Base-by-base conservation (phyloP, 1,140 invertebrate genomes). In the Zaprionus davidi region DNA sequence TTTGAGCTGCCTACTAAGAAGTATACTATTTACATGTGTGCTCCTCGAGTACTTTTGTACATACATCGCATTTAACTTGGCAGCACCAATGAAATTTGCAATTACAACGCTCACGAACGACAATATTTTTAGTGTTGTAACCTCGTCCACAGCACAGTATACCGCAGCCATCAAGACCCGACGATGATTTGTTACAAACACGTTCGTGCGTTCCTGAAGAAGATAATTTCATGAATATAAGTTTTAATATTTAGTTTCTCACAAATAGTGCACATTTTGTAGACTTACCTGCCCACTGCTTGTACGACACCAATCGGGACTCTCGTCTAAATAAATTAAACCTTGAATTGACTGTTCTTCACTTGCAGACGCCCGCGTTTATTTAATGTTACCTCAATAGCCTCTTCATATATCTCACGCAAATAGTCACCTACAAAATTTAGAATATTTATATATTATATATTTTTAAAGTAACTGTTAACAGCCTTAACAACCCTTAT, bases 61-160 rank as follows among this genome's bases (percentile, higher is more conserved):
- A 99, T 22, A 96, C 96, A 90, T 98, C 96, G 92, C 98, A 99
- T 85, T 97, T 95, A 17, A 99, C 98, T 71, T 96, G 95, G 93
- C 98, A 99, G 93, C 98, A 99, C 97, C 98, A 99, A 82, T 98
- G 96, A 92, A 99, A 99, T 92, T 98, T 98, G 94, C 98, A 99
- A 65, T 98, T 95, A 93, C 98, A 99, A 26, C 97, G 94, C 91
- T 99, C 97, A 55, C 94, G 95, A 11, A 96, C 91, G 1, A 95
- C 95, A 20, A 95, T 94, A 74, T 95, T 96, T 79, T 96, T 95
- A 0, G 96, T 97, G 91, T 97, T 97, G 93, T 97, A 98, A 1
- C 97, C 97, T 55, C 97, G 94, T 9, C 97, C 97, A 86, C 97
- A 98, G 91, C 97, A 98, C 77, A 97, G 93, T 41, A 96, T 94